These are phyloP conservation scores for Catamblyrhynchus diadema DNA, from an alignment of 2,797 vertebrate species.

Conservation along the genomic window DNA sequence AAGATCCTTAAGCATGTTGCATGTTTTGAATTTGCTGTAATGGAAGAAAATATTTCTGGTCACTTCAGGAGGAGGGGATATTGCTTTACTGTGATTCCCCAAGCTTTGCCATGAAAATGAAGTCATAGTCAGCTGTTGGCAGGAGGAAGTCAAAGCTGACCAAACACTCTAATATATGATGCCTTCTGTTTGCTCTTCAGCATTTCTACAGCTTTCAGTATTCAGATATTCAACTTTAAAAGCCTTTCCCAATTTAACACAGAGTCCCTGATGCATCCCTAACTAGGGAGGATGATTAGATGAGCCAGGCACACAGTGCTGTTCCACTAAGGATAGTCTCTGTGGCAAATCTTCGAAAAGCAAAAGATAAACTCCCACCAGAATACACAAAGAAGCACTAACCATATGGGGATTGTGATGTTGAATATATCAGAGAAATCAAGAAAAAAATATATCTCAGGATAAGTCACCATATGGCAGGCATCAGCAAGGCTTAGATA, in stretches of 20 bases:
- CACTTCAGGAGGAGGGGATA: not conserved
- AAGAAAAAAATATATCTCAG: slow-evolving; percentile 26
- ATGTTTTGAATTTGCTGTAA: not conserved
- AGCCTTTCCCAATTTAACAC: slow-evolving; percentile 28
- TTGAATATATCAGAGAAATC: slow-evolving; percentile 49
- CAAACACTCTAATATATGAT: not conserved
- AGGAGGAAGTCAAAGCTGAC: not conserved
- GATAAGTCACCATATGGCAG: slow-evolving; percentile 51
- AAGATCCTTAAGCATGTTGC: not conserved
- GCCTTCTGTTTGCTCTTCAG: slow-evolving; percentile 18
- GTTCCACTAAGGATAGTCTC: not conserved
- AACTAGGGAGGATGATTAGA: slow-evolving; percentile 48
- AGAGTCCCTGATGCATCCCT: slow-evolving; percentile 22
- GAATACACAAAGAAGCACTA: slow-evolving; percentile 42
- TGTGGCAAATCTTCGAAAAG: slow-evolving; percentile 50
- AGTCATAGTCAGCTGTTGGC: not conserved
- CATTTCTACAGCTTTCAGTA: slow-evolving; percentile 6
- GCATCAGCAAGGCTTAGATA: slow-evolving; percentile 13
- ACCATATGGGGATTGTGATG: slow-evolving; percentile 59
- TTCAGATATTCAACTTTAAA: slow-evolving; percentile 50
- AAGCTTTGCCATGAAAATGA: not conserved
- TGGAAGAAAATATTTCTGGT: not conserved
- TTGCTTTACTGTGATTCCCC: not conserved
- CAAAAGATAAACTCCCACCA: slow-evolving; percentile 30
- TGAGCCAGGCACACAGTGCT: not conserved